phyloP scores from a whole-genome alignment of 2,797 vertebrate species.

The Hoplostethus mediterraneus region DNA sequence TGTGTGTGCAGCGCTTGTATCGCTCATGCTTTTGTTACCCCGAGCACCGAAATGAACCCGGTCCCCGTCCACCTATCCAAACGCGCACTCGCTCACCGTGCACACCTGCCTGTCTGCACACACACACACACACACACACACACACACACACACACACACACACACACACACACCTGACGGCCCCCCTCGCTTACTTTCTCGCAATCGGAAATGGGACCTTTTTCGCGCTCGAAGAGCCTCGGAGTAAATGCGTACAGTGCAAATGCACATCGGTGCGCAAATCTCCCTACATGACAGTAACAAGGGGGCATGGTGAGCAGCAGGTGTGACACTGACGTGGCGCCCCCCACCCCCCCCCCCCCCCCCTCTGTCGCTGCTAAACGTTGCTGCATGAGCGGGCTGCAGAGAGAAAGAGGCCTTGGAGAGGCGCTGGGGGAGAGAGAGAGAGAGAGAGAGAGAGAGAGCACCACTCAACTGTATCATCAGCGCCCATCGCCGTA shows the following conservation, averaged over 20 bases:
- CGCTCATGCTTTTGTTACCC: conserved; percentile 15
- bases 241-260: conserved; percentile 9
- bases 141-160: no score
- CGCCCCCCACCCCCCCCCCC: no score
- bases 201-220: background rate
- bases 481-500: conserved; percentile 80
- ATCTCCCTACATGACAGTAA: conserved; percentile 37
- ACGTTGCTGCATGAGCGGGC: conserved; percentile 64
- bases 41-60: conserved; percentile 23
- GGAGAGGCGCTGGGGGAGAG: conserved; percentile 52
- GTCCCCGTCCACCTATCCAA: conserved; percentile 20
- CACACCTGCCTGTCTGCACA: no score
- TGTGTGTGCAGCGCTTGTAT: conserved; percentile 6
- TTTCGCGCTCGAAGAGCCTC: conserved; percentile 3
- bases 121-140: background rate
- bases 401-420: conserved; percentile 68
- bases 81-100: background rate
- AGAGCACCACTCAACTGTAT: conserved; percentile 79
- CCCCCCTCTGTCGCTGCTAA: conserved; percentile 29
- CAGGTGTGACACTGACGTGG: conserved; percentile 52
- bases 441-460: conserved; percentile 46
- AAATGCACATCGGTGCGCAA: conserved; percentile 24
- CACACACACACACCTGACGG: background rate
- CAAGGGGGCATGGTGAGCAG: conserved; percentile 53
- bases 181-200: conserved; percentile 4